phyloP scores from a whole-genome alignment of 2,888 invertebrate species.

The Cerceris rybyensis region DNA sequence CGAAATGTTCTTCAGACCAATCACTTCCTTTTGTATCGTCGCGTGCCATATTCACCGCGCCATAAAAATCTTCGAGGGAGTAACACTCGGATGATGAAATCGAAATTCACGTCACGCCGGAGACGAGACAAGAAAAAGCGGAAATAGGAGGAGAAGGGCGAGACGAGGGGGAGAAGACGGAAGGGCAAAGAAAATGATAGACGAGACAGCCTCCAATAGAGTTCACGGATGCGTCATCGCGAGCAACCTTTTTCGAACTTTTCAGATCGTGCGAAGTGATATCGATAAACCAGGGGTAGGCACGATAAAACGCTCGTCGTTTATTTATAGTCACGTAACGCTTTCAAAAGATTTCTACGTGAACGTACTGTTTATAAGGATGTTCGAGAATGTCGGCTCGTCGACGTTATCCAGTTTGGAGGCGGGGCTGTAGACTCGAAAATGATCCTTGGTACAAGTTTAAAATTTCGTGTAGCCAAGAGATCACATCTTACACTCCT shows the following conservation, averaged over 20 bases:
- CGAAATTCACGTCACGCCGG: conserved; percentile 32
- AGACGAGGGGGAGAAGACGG: conserved; percentile 7
- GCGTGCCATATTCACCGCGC: background rate
- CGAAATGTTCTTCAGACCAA: background rate
- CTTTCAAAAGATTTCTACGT: conserved; percentile 8
- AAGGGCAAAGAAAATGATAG: conserved; percentile 51
- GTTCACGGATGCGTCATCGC: conserved; percentile 21
- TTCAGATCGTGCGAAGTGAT: conserved; percentile 24
- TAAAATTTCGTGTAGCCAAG: too few species aligned
- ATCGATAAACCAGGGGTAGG: conserved; percentile 37
- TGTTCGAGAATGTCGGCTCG: too few species aligned
- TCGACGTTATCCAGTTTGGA: too few species aligned
- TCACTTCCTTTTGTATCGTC: background rate
- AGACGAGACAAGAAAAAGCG: conserved; percentile 37
- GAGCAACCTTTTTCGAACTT: conserved; percentile 36
- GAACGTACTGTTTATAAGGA: conserved; percentile 14
- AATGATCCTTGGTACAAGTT: too few species aligned
- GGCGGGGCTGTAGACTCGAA: too few species aligned
- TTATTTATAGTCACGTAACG: conserved; percentile 31
- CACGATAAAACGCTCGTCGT: conserved; percentile 23
- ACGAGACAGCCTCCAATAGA: conserved; percentile 52
- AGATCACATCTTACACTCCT: too few species aligned
- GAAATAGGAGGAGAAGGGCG: conserved; percentile 20
- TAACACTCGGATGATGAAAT: conserved; percentile 22
- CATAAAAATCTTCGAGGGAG: conserved; percentile 12